A percentile compares a stretch with the other conserved stretches of the same genome.
Conservation (phyloP, 1,140 invertebrate genomes). For the Drosophila simulans region DNA sequence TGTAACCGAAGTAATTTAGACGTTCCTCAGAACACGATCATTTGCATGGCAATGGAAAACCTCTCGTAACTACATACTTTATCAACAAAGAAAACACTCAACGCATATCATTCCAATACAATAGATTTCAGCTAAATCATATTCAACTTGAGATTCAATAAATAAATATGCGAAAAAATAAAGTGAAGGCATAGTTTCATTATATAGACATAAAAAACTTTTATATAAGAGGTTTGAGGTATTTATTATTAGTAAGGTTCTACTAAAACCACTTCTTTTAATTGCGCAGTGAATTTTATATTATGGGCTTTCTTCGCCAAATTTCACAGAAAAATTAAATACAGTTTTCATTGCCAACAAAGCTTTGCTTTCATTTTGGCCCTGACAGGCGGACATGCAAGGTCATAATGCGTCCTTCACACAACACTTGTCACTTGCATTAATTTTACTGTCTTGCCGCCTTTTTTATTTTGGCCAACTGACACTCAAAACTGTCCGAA, state of each 20-base stretch:
- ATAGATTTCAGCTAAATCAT: conserved; percentile 62
- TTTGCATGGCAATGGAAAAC: conserved; percentile 13
- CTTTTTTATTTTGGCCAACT: conserved; percentile 5
- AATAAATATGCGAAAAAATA: conserved; percentile 56
- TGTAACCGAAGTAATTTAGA: conserved; percentile 35
- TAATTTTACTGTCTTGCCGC: conserved; percentile 56
- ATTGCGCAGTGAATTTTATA: no score
- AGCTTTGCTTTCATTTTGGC: conserved; percentile 20
- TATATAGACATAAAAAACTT: neutral
- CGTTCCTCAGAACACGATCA: conserved; percentile 37
- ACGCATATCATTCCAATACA: conserved; percentile 68
- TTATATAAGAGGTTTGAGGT: neutral
- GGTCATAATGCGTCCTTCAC: conserved; percentile 55
- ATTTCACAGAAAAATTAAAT: neutral
- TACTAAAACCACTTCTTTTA: no score
- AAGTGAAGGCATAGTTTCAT: neutral
- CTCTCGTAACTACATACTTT: conserved; percentile 67
- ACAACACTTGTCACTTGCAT: conserved; percentile 59
- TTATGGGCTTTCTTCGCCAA: no score
- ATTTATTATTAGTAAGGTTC: no score
- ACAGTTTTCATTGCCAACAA: conserved; percentile 11
- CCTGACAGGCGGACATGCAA: conserved; percentile 35
- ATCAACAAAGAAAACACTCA: conserved; percentile 47
- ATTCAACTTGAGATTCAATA: conserved; percentile 73
- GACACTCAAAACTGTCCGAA: conserved; percentile 41